A percentile compares a stretch with the other conserved stretches of the same genome.
These are phyloP conservation scores for Catharus minimus DNA, from an alignment of 2,113 vertebrate genomes.

Conservation along the genomic window DNA sequence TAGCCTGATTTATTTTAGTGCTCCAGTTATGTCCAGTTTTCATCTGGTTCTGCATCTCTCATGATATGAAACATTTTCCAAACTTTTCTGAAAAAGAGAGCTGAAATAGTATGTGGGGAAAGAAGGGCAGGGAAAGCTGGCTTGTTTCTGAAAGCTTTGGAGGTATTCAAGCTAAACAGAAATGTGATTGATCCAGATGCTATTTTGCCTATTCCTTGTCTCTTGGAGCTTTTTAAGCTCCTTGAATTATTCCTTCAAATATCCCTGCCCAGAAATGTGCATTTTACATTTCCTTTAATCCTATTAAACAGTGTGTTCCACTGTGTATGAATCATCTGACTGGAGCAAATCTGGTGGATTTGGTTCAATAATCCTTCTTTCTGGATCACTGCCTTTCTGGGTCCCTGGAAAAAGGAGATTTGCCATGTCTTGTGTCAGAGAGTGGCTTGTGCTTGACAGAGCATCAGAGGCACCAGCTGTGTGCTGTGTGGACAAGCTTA, in stretches of 20 bases:
- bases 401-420: slow-evolving; percentile 33
- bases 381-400: slow-evolving; percentile 51
- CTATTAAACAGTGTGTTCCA: slow-evolving; percentile 12
- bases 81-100: background rate
- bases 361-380: slow-evolving; percentile 48
- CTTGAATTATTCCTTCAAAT: slow-evolving; percentile 9
- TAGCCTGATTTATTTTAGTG: background rate
- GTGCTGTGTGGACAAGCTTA: background rate
- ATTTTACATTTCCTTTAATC: slow-evolving; percentile 47
- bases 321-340: slow-evolving; percentile 66
- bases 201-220: background rate
- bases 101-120: background rate
- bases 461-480: fast-evolving
- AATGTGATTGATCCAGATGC: background rate
- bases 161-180: background rate
- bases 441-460: background rate
- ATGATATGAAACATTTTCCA: background rate
- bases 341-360: slow-evolving; percentile 58
- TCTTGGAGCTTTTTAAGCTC: background rate
- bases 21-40: background rate
- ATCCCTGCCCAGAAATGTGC: slow-evolving; percentile 28
- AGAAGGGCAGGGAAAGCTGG: background rate
- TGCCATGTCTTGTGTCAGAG: background rate
- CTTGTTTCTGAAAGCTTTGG: background rate
- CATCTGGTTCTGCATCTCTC: background rate